phyloP scores from a whole-genome alignment of 2,888 invertebrate species.

The Apotomis turbidana region DNA sequence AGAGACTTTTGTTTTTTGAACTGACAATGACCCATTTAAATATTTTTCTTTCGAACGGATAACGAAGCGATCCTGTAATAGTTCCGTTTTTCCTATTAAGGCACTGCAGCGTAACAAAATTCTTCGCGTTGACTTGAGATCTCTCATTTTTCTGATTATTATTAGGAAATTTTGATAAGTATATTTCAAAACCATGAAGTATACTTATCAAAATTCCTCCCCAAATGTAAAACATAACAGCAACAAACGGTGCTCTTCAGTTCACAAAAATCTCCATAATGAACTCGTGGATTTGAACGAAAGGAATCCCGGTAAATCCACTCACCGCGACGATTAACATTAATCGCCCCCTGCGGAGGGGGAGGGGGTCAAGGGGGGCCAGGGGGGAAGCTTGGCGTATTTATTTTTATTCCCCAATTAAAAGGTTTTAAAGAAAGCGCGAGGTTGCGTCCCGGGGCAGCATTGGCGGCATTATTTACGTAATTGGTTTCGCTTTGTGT shows the following conservation, averaged over 20 bases:
- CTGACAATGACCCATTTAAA: too few species aligned
- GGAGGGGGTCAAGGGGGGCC: neutral
- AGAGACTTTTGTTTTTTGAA: too few species aligned
- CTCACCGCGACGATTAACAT: conserved; percentile 8
- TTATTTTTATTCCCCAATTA: conserved; percentile 26
- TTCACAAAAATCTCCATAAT: conserved; percentile 22
- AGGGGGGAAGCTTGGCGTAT: neutral
- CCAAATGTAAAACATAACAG: neutral
- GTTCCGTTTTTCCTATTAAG: too few species aligned
- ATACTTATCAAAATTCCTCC: neutral
- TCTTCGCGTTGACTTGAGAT: too few species aligned
- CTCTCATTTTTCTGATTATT: too few species aligned
- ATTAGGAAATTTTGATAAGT: too few species aligned
- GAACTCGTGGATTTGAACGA: neutral
- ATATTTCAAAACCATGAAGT: neutral
- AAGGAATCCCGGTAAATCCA: conserved; percentile 6
- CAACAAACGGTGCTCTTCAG: neutral
- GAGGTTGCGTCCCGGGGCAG: neutral
- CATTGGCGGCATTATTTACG: conserved; percentile 4
- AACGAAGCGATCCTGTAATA: too few species aligned
- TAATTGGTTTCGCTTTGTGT: conserved; percentile 14
- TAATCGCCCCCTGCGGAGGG: conserved; percentile 2
- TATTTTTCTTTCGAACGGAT: too few species aligned
- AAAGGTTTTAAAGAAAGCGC: conserved; percentile 21
- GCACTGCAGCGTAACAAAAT: too few species aligned